Conservation (phyloP, 2,888 invertebrate species). For the Polydrusus pterygomalis region DNA sequence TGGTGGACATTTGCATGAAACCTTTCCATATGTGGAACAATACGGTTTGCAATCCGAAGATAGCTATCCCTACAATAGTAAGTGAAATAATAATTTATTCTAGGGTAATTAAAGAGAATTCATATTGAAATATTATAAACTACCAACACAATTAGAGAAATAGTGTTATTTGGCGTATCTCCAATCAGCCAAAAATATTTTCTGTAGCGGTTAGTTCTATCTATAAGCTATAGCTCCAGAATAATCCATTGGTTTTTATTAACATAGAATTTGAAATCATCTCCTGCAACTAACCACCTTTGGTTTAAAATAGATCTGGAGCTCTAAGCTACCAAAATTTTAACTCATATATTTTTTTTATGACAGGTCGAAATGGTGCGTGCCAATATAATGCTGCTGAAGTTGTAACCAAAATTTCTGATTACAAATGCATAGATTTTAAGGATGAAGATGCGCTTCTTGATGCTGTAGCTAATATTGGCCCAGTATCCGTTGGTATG, state of each 20-base stretch:
- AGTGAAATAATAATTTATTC: not conserved
- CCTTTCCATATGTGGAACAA: constrained; percentile 56
- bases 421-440: not conserved
- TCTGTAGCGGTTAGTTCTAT: too few relatives aligned
- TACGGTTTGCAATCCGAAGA: constrained; percentile 57
- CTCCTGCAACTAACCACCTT: too few relatives aligned
- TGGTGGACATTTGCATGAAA: constrained; percentile 55
- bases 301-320: too few relatives aligned
- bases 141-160: too few relatives aligned
- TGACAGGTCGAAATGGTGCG: not conserved
- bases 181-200: too few relatives aligned
- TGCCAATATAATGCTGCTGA: constrained; percentile 14
- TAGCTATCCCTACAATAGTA: constrained; percentile 58
- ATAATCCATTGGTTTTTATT: too few relatives aligned
- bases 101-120: too few relatives aligned
- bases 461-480: constrained; percentile 34
- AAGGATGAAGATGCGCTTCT: constrained; percentile 4
- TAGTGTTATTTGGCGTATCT: too few relatives aligned
- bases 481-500: constrained; percentile 51
- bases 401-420: constrained; percentile 12
- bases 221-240: too few relatives aligned
- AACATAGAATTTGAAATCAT: too few relatives aligned
- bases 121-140: too few relatives aligned
- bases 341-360: not conserved
- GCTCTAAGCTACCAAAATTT: not conserved